Evolutionary conservation across 2,888 invertebrate species (phyloP).

Genomic region (Limnephilus marmoratus): DNA sequence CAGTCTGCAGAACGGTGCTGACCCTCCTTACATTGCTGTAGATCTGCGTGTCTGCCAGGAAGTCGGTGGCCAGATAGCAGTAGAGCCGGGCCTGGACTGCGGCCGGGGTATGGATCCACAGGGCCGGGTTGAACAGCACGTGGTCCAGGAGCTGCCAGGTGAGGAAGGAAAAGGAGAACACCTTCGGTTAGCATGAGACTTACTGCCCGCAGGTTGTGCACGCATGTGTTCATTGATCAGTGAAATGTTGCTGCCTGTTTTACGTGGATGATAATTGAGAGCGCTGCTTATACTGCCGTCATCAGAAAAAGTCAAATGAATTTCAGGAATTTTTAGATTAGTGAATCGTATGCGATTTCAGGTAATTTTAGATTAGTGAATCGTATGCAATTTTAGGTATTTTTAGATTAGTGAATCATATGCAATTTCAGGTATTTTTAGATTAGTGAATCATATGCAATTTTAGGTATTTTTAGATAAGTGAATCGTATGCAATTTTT

Average conservation of each 20-base stretch:
- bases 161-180: constrained; percentile 93
- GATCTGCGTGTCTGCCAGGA: constrained; percentile 97
- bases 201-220: constrained; percentile 76
- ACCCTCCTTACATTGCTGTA: constrained; percentile 97
- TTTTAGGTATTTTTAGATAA: too few relatives aligned
- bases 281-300: neutral
- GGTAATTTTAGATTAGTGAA: too few relatives aligned
- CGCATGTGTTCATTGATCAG: constrained; percentile 67
- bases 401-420: too few relatives aligned
- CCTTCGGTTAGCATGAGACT: constrained; percentile 83
- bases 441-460: too few relatives aligned
- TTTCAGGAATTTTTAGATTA: too few relatives aligned
- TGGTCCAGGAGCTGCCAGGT: constrained; percentile 99
- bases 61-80: constrained; percentile 99
- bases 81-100: constrained; percentile 96
- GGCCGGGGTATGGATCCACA: constrained; percentile 99
- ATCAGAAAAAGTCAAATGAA: too few relatives aligned
- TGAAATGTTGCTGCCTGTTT: constrained; percentile 43
- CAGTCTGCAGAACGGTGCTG: constrained; percentile 97
- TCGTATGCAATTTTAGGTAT: too few relatives aligned
- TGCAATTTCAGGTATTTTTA: too few relatives aligned
- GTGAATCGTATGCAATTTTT: too few relatives aligned
- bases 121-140: constrained; percentile 98
- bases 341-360: too few relatives aligned
- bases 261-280: neutral